Evolutionary conservation across 2,797 vertebrate species (phyloP).

Genomic region (Argentina silus): DNA sequence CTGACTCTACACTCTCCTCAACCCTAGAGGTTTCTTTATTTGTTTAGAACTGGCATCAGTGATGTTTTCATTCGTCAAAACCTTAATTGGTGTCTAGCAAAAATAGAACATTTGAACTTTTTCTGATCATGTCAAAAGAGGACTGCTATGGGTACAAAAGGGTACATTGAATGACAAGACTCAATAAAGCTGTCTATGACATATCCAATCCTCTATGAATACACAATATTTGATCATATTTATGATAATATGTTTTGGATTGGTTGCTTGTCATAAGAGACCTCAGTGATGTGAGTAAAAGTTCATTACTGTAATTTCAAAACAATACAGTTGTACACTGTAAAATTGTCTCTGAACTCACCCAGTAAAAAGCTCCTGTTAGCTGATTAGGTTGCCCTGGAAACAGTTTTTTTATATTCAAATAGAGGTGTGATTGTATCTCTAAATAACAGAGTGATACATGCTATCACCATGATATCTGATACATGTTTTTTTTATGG

Average conservation of each 20-base stretch:
- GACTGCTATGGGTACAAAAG: slow-evolving; percentile 28
- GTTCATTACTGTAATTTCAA: background rate
- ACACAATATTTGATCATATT: slow-evolving; percentile 14
- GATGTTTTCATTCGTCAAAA: slow-evolving; percentile 49
- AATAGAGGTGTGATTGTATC: slow-evolving; percentile 13
- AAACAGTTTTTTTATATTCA: background rate
- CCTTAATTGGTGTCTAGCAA: slow-evolving; percentile 64
- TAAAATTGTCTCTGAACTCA: background rate
- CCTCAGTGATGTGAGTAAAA: too few species aligned
- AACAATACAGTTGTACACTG: background rate
- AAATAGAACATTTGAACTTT: slow-evolving; percentile 59
- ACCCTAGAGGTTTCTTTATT: slow-evolving; percentile 50
- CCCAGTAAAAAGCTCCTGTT: background rate
- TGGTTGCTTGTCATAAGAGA: slow-evolving; percentile 2
- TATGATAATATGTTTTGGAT: slow-evolving; percentile 15
- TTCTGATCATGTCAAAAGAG: slow-evolving; percentile 38
- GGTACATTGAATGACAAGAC: slow-evolving; percentile 15
- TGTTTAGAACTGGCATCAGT: slow-evolving; percentile 62
- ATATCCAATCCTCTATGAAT: slow-evolving; percentile 15
- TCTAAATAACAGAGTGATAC: slow-evolving; percentile 1
- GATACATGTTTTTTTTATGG: slow-evolving; percentile 2
- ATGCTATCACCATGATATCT: background rate
- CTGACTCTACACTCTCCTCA: slow-evolving; percentile 15
- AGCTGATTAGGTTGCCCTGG: background rate
- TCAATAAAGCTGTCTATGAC: slow-evolving; percentile 23